Conservation (phyloP, 53 echinoderm and acorn worm species). For the Astropecten irregularis region DNA sequence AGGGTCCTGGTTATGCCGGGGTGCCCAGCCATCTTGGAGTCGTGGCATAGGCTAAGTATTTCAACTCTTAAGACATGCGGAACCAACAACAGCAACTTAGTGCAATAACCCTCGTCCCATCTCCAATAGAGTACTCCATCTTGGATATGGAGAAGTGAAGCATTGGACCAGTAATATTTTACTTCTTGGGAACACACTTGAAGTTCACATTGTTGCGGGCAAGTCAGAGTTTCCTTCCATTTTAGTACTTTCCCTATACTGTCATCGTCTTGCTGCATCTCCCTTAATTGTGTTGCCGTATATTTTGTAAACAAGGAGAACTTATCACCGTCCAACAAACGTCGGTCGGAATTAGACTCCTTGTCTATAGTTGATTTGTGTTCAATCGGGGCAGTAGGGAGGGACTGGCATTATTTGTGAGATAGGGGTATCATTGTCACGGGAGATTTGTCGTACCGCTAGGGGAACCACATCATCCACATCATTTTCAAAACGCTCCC, state of each 20-base stretch:
- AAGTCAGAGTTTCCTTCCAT: neutral
- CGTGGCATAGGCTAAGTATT: neutral
- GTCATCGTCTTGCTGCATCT: neutral
- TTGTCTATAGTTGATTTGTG: neutral
- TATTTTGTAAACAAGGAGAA: neutral
- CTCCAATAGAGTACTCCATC: neutral
- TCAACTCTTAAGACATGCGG: neutral
- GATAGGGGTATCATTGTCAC: neutral
- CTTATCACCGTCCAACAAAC: slow-evolving; percentile 6
- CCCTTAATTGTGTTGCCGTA: neutral
- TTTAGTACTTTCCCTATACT: neutral
- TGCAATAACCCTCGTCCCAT: neutral
- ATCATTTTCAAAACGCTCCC: neutral
- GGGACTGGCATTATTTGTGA: neutral
- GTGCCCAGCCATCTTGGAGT: slow-evolving; percentile 22
- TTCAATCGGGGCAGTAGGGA: neutral
- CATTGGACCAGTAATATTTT: slow-evolving; percentile 2
- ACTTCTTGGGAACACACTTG: neutral
- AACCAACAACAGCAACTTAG: neutral
- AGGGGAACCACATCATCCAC: neutral
- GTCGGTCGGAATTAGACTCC: neutral
- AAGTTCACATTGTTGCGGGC: neutral
- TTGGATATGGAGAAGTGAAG: neutral
- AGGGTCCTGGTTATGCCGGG: neutral
- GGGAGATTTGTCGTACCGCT: neutral